These are phyloP conservation scores for Premnoplex brunnescens DNA, from an alignment of 2,797 vertebrate species.

Conservation along the genomic window DNA sequence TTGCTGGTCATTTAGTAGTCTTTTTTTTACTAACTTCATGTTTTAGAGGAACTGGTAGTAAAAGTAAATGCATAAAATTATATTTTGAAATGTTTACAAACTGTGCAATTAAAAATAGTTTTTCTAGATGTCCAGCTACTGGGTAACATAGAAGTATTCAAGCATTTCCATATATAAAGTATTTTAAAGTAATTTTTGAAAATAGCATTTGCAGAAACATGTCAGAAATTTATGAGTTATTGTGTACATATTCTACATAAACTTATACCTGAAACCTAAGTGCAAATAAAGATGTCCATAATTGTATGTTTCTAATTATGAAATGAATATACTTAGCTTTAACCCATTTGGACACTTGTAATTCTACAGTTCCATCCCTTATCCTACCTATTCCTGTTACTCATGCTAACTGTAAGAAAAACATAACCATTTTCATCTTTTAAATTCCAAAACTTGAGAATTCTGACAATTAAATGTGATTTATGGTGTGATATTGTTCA, in stretches of 20 bases:
- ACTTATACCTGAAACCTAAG: not conserved
- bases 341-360: not conserved
- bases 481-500: not conserved
- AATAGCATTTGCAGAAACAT: not conserved
- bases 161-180: not conserved
- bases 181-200: not conserved
- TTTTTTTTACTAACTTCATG: not conserved
- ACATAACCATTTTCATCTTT: not conserved
- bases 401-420: not conserved
- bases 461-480: not conserved
- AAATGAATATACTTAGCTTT: not conserved
- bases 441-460: not conserved
- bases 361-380: not conserved
- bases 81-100: not conserved
- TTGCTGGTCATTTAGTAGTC: not conserved
- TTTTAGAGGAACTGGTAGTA: not conserved
- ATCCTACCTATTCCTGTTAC: not conserved
- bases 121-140: not conserved
- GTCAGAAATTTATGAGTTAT: not conserved
- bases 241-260: not conserved
- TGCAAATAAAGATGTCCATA: not conserved
- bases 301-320: not conserved
- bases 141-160: not conserved
- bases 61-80: not conserved
- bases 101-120: not conserved